Percentiles rank a stretch among this genome's conserved stretches.
These are phyloP conservation scores for Scopus umbretta DNA, from an alignment of 2,113 vertebrate species.

Conservation along the genomic window DNA sequence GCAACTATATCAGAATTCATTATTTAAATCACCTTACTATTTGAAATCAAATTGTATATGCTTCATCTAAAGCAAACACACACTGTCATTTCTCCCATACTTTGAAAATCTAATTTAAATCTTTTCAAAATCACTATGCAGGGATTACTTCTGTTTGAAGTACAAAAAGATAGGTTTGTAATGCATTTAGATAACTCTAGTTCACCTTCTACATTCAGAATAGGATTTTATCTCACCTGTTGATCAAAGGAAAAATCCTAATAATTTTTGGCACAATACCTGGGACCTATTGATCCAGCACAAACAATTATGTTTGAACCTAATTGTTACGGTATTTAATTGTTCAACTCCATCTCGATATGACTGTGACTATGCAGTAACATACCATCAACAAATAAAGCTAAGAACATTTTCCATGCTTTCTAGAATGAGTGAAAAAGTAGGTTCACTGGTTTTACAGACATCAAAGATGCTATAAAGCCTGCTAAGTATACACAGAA, in stretches of 20 bases:
- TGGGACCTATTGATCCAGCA: neutral
- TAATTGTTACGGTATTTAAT: neutral
- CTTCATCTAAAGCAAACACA: neutral
- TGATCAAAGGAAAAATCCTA: neutral
- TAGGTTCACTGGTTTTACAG: neutral
- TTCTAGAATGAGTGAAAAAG: neutral
- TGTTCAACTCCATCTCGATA: neutral
- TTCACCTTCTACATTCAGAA: neutral
- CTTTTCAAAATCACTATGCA: neutral
- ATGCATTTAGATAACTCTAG: neutral
- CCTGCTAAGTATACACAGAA: neutral
- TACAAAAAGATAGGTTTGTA: neutral
- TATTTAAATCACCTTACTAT: neutral
- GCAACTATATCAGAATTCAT: neutral
- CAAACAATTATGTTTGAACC: neutral
- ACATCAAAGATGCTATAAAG: neutral
- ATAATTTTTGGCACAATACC: neutral
- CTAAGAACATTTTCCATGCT: neutral
- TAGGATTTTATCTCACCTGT: neutral
- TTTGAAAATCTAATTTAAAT: neutral
- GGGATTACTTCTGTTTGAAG: neutral
- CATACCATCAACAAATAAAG: neutral
- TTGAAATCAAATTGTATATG: neutral
- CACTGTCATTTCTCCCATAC: neutral
- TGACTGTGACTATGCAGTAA: neutral